phyloP scores from a whole-genome alignment of 2,888 invertebrate species.

The Noctua comes region DNA sequence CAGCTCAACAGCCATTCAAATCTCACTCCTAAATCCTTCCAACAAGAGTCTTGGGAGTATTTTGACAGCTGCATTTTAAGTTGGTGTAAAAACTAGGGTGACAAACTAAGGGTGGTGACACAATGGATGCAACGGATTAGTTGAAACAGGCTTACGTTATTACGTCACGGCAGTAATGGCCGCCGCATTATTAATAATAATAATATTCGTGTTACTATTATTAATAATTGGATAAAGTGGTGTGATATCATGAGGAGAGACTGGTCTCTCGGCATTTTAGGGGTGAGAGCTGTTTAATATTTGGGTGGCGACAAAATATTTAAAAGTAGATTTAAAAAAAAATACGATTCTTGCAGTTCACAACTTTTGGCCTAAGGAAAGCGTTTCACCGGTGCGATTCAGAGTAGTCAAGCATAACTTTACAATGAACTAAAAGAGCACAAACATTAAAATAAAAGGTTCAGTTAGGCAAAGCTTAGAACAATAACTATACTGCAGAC shows the following conservation, averaged over 20 bases:
- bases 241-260: constrained; percentile 39
- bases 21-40: constrained; percentile 63
- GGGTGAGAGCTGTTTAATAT: constrained; percentile 22
- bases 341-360: not conserved
- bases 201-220: constrained; percentile 69
- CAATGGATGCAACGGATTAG: constrained; percentile 84
- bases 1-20: constrained; percentile 44
- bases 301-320: not conserved
- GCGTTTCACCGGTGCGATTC: not conserved
- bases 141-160: constrained; percentile 84
- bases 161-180: constrained; percentile 85
- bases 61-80: constrained; percentile 45
- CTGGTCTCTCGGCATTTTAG: constrained; percentile 44
- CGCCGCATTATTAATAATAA: constrained; percentile 72
- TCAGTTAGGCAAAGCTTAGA: not conserved
- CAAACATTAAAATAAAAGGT: not conserved
- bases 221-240: constrained; percentile 54
- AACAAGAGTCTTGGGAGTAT: constrained; percentile 43
- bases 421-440: not conserved
- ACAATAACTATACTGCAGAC: not conserved
- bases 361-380: not conserved
- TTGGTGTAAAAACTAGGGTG: constrained; percentile 68
- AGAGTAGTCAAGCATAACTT: not conserved
- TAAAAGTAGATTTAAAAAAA: not conserved
- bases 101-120: constrained; percentile 80